Evolutionary conservation across 2,888 invertebrate species (phyloP).

Genomic region (Lottia gigantea): DNA sequence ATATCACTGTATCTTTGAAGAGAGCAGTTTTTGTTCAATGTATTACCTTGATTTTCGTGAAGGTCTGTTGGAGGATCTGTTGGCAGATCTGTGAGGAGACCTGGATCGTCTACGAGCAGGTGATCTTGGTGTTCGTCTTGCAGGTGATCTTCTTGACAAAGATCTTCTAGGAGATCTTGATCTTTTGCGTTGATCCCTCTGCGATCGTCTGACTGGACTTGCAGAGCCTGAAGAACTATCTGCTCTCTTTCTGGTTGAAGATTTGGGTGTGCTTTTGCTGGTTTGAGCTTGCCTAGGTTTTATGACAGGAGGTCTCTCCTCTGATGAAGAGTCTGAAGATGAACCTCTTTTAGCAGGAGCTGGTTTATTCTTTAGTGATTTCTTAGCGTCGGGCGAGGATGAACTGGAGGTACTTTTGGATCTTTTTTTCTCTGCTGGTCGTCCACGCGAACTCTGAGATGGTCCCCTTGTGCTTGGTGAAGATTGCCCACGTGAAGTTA

Average conservation of each 20-base stretch:
- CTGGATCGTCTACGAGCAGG: neutral
- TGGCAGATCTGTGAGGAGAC: neutral
- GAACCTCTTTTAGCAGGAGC: neutral
- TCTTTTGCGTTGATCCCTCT: neutral
- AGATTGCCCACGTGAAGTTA: no score
- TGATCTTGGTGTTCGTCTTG: slow-evolving; percentile 29
- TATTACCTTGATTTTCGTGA: no score
- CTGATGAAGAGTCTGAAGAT: slow-evolving; percentile 6
- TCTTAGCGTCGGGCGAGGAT: neutral
- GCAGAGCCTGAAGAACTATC: slow-evolving; percentile 31
- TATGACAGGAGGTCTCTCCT: neutral
- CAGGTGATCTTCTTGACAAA: slow-evolving; percentile 26
- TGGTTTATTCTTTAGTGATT: neutral
- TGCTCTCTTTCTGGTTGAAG: slow-evolving; percentile 9
- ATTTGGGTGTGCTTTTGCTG: slow-evolving; percentile 13
- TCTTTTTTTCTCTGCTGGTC: no score
- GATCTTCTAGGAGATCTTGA: slow-evolving; percentile 21
- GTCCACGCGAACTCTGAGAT: no score
- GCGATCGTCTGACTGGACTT: slow-evolving; percentile 28
- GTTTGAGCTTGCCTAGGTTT: slow-evolving; percentile 14
- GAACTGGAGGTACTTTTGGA: neutral
- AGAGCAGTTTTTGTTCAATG: no score
- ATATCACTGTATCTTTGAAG: no score
- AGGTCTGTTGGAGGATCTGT: no score
- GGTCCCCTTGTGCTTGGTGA: no score